Conservation (phyloP, 2,888 invertebrate genomes). For the Andrena haemorrhoa region DNA sequence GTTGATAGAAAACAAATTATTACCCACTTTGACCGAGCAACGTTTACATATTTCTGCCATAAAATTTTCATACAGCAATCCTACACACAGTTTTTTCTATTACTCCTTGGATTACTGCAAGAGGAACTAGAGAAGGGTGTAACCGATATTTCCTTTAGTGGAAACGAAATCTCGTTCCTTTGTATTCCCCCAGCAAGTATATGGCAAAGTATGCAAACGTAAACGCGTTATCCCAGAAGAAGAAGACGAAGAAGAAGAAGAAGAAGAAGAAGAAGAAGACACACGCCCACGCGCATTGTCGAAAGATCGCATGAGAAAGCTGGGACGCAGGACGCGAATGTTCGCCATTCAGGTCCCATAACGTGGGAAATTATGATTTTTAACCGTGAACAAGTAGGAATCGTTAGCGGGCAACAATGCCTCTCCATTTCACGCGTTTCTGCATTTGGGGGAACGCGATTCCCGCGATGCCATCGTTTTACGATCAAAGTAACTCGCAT, state of each 20-base stretch:
- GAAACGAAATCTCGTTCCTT: constrained; percentile 9
- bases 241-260: background rate
- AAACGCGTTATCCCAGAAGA: constrained; percentile 15
- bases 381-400: constrained; percentile 30
- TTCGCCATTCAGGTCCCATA: constrained; percentile 39
- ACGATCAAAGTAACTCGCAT: constrained; percentile 32
- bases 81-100: no score
- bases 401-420: constrained; percentile 57
- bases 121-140: background rate
- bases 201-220: constrained; percentile 1
- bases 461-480: constrained; percentile 55
- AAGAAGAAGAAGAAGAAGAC: constrained; percentile 22
- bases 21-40: no score
- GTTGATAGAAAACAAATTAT: no score
- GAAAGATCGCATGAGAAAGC: constrained; percentile 54
- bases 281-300: constrained; percentile 36
- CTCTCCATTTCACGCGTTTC: constrained; percentile 61
- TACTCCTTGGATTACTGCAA: no score
- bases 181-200: background rate
- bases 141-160: background rate
- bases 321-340: constrained; percentile 18
- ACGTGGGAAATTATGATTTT: constrained; percentile 67
- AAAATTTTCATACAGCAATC: no score
- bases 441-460: constrained; percentile 49
- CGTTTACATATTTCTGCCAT: no score